A percentile compares a stretch with the other conserved stretches of the same genome.
Conservation (phyloP, 2,113 vertebrate genomes). For the Myocastor coypus region DNA sequence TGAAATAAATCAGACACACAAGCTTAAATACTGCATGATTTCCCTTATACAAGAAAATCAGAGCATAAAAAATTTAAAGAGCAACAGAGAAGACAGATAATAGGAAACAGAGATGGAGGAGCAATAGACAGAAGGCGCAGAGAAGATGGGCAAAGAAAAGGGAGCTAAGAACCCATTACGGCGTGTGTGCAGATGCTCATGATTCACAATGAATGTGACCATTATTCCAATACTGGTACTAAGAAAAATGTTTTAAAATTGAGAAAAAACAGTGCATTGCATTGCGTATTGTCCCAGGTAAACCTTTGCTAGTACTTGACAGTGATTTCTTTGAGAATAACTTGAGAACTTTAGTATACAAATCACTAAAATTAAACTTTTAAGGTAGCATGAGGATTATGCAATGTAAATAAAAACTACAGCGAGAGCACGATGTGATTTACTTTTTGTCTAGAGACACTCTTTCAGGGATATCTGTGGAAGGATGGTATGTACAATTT, state of each 20-base stretch:
- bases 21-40: background rate
- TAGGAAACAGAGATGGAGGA: background rate
- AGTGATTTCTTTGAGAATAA: background rate
- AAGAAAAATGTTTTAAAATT: background rate
- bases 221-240: background rate
- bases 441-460: background rate
- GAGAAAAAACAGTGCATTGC: background rate
- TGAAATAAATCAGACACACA: background rate
- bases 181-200: background rate
- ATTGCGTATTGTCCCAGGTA: background rate
- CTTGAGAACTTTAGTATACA: background rate
- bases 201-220: background rate
- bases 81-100: background rate
- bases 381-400: background rate
- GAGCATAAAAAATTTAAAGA: background rate
- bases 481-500: background rate
- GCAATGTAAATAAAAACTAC: background rate
- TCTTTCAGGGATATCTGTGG: background rate
- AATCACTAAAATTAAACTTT: conserved; percentile 4
- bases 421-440: background rate
- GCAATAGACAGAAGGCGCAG: too few species aligned
- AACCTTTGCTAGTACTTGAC: background rate
- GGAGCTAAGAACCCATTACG: background rate
- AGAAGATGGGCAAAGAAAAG: background rate
- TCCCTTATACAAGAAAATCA: background rate